Percentiles rank a stretch among this genome's conserved stretches.
These are phyloP conservation scores for Philaethria dido DNA, from an alignment of 2,888 invertebrate species.

Conservation along the genomic window DNA sequence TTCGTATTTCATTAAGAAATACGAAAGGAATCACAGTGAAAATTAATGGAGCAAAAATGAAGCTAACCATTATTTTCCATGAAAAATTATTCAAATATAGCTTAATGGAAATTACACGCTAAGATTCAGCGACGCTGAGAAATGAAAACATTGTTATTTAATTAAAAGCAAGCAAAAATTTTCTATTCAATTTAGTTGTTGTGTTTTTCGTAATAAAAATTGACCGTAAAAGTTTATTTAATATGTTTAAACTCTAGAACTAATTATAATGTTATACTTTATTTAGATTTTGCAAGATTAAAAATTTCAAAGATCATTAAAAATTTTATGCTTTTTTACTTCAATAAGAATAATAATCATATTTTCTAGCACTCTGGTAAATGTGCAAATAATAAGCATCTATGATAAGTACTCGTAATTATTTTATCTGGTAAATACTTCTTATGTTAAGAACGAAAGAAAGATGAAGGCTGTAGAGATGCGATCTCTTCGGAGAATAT, in stretches of 20 bases:
- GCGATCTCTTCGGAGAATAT: too few species aligned
- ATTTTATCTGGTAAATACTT: too few species aligned
- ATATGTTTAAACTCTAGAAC: neutral
- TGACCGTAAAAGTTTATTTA: conserved; percentile 7
- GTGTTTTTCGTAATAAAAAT: conserved; percentile 58
- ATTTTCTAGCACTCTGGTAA: too few species aligned
- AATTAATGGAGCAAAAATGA: conserved; percentile 35
- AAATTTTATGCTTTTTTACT: too few species aligned
- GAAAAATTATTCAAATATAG: conserved; percentile 35
- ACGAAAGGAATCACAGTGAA: conserved; percentile 12
- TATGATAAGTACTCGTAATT: too few species aligned
- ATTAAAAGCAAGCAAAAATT: conserved; percentile 31
- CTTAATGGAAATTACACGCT: conserved; percentile 38
- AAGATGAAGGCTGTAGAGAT: too few species aligned
- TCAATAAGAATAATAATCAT: too few species aligned
- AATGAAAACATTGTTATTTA: conserved; percentile 33
- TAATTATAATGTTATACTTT: conserved; percentile 5
- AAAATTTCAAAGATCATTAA: too few species aligned
- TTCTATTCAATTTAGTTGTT: conserved; percentile 32
- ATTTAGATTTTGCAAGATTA: neutral
- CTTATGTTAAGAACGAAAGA: too few species aligned
- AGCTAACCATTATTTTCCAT: conserved; percentile 29
- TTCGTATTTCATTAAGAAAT: conserved; percentile 22
- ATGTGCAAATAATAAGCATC: too few species aligned
- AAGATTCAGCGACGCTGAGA: conserved; percentile 29